Conservation (phyloP, 1,140 invertebrate species). For the Delia radicum region DNA sequence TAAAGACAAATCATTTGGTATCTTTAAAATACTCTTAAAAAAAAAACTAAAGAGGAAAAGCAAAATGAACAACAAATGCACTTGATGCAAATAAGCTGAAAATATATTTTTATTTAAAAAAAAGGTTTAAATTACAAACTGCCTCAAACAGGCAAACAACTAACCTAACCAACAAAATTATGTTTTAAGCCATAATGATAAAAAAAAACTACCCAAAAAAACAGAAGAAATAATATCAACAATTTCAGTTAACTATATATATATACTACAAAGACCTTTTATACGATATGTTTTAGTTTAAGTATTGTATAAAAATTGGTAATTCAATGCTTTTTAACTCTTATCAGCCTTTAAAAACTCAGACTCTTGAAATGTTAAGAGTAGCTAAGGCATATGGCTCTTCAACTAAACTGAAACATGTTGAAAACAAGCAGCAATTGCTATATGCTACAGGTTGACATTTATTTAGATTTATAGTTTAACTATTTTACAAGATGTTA, state of each 20-base stretch:
- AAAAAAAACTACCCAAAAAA: not conserved
- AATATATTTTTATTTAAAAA: no score
- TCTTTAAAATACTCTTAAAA: not conserved
- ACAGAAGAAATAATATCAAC: not conserved
- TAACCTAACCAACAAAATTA: not conserved
- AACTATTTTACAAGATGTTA: constrained; percentile 20
- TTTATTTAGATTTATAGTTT: constrained; percentile 24
- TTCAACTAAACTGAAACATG: constrained; percentile 1
- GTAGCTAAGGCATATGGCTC: not conserved
- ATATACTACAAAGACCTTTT: not conserved
- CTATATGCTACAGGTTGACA: constrained; percentile 23
- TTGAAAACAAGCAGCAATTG: constrained; percentile 24
- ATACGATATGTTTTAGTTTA: not conserved
- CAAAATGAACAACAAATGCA: not conserved
- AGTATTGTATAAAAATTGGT: constrained; percentile 12
- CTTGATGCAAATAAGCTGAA: not conserved
- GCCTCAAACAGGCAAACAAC: not conserved
- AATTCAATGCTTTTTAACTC: constrained; percentile 22
- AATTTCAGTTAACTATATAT: no score
- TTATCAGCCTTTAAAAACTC: not conserved
- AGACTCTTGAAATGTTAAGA: not conserved
- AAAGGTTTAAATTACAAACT: not conserved
- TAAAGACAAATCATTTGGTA: not conserved
- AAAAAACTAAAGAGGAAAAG: not conserved
- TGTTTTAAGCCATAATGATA: not conserved